phyloP scores from a whole-genome alignment of 1,140 invertebrate species.

The Caligus rogercresseyi region DNA sequence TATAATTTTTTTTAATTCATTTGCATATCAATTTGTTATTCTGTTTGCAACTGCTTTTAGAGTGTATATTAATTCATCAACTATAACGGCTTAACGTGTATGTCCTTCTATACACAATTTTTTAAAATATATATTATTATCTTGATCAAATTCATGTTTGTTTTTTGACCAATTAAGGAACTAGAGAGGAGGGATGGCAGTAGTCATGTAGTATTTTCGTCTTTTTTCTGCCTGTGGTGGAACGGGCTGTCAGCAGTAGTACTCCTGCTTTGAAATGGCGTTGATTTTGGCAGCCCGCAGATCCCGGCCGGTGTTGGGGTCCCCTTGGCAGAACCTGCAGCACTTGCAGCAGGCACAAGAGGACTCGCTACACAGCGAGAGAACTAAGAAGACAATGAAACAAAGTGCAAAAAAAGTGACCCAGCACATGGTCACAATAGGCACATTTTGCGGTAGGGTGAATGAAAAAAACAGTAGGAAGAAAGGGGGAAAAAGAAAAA shows the following conservation, averaged over 20 bases:
- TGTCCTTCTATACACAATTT: too few relatives aligned
- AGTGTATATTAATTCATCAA: too few relatives aligned
- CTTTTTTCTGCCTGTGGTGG: background rate
- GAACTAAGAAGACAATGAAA: conserved; percentile 10
- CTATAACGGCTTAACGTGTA: too few relatives aligned
- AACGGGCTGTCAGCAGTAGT: conserved; percentile 7
- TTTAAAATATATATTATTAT: too few relatives aligned
- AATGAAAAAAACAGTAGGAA: background rate
- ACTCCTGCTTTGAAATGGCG: background rate
- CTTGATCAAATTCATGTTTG: too few relatives aligned
- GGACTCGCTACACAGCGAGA: conserved; percentile 9
- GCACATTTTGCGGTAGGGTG: conserved; percentile 4
- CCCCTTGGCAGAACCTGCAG: conserved; percentile 9
- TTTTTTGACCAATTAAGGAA: too few relatives aligned
- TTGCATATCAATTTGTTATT: too few relatives aligned
- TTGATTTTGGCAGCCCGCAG: background rate
- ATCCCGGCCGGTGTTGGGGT: background rate
- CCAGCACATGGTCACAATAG: conserved; percentile 14
- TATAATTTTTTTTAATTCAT: too few relatives aligned
- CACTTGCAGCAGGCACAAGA: conserved; percentile 15
- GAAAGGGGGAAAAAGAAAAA: background rate
- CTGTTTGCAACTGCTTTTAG: too few relatives aligned
- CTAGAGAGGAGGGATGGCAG: too few relatives aligned
- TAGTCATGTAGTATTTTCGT: too few relatives aligned
- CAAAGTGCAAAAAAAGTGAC: conserved; percentile 16